phyloP scores from a whole-genome alignment of 1,140 invertebrate species.

The Stenopsyche tienmushanensis region DNA sequence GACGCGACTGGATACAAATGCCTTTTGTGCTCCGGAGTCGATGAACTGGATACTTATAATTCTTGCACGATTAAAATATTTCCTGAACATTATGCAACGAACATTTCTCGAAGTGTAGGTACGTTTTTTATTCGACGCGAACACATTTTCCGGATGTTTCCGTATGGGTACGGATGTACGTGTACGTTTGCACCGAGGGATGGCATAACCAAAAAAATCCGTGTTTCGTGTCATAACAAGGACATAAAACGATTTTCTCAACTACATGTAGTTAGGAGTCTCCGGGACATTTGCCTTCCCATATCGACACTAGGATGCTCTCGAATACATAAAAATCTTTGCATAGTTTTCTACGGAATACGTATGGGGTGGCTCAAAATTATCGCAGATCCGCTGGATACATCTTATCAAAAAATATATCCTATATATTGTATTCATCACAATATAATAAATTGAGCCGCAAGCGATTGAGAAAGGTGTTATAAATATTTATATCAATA shows the following conservation, averaged over 20 bases:
- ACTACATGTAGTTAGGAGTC: conserved; percentile 30
- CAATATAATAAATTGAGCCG: too few relatives aligned
- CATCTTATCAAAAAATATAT: too few relatives aligned
- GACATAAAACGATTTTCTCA: conserved; percentile 30
- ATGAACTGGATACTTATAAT: conserved; percentile 12
- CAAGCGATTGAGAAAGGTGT: too few relatives aligned
- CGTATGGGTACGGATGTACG: neutral
- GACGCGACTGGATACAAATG: conserved; percentile 19
- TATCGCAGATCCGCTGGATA: neutral
- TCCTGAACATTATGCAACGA: too few relatives aligned
- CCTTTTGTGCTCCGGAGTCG: conserved; percentile 1
- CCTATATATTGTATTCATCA: too few relatives aligned
- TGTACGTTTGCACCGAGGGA: neutral
- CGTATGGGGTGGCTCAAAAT: neutral
- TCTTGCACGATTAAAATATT: neutral
- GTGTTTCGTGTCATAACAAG: conserved; percentile 29
- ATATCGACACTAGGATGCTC: conserved; percentile 24
- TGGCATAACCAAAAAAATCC: conserved; percentile 20
- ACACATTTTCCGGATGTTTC: too few relatives aligned
- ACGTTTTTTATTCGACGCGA: too few relatives aligned
- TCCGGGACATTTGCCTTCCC: conserved; percentile 27
- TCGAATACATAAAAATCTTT: conserved; percentile 29
- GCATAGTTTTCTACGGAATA: conserved; percentile 18
- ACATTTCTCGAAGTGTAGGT: too few relatives aligned
- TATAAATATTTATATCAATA: too few relatives aligned